phyloP scores from a whole-genome alignment of 2,888 invertebrate genomes.

The Nemoura dubitans region DNA sequence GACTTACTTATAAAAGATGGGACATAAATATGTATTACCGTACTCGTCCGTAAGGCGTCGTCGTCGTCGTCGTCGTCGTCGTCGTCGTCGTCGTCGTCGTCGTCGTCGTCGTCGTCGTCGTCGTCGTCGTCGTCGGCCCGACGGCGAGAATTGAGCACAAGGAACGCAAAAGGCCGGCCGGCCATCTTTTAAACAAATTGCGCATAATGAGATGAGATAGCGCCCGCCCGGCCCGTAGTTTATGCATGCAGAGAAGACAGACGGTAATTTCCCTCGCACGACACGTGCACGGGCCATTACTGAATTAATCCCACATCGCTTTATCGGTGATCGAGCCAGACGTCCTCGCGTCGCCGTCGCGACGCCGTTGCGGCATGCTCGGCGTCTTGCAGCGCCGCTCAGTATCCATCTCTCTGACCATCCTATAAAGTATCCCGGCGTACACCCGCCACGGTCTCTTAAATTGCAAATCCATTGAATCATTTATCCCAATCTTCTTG shows the following conservation, averaged over 20 bases:
- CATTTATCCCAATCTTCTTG: constrained; percentile 3
- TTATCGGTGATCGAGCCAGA: neutral
- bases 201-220: neutral
- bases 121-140: neutral
- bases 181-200: neutral
- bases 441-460: neutral
- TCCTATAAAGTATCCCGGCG: neutral
- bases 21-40: constrained; percentile 9
- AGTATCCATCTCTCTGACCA: neutral
- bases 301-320: neutral
- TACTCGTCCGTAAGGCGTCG: neutral
- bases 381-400: neutral
- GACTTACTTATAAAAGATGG: constrained; percentile 12
- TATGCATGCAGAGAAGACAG: neutral
- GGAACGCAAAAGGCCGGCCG: neutral
- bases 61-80: neutral
- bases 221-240: neutral
- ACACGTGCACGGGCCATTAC: neutral
- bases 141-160: neutral
- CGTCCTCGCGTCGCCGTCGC: neutral
- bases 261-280: neutral
- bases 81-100: neutral
- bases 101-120: neutral
- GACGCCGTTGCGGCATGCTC: neutral
- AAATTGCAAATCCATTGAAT: constrained; percentile 12